Conservation (phyloP, 2,113 vertebrate genomes). For the Haliaeetus leucogaster region DNA sequence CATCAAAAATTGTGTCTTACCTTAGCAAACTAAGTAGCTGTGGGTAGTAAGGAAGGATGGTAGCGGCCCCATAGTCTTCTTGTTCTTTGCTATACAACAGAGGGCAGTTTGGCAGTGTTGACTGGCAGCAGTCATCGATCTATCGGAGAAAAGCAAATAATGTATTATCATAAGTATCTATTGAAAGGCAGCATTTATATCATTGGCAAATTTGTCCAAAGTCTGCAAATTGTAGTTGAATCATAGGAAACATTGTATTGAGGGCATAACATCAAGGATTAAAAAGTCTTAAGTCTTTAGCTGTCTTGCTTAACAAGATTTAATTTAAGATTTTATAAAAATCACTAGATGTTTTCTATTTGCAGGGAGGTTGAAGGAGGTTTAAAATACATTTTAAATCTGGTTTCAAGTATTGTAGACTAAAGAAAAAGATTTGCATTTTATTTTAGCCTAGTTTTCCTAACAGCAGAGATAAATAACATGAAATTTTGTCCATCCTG, state of each 20-base stretch:
- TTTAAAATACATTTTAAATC: neutral
- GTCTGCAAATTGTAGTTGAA: neutral
- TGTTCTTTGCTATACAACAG: neutral
- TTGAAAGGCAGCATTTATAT: neutral
- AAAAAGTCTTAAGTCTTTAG: neutral
- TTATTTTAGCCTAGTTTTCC: neutral
- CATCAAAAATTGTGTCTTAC: neutral
- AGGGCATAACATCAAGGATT: neutral
- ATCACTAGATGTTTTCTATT: neutral
- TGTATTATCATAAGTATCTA: neutral
- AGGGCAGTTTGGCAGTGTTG: neutral
- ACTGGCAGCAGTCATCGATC: neutral
- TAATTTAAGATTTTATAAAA: neutral
- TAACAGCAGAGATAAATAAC: neutral
- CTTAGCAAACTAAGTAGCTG: neutral
- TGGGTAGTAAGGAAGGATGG: neutral
- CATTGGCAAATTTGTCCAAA: neutral
- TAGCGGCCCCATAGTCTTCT: neutral
- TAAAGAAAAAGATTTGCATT: neutral
- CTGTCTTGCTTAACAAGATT: neutral
- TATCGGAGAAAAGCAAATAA: neutral
- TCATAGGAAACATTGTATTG: neutral
- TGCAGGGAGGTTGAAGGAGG: neutral
- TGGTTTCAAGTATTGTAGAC: neutral
- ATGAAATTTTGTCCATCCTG: neutral